phyloP scores from a whole-genome alignment of 2,888 invertebrate genomes.

The Celastrina argiolus region DNA sequence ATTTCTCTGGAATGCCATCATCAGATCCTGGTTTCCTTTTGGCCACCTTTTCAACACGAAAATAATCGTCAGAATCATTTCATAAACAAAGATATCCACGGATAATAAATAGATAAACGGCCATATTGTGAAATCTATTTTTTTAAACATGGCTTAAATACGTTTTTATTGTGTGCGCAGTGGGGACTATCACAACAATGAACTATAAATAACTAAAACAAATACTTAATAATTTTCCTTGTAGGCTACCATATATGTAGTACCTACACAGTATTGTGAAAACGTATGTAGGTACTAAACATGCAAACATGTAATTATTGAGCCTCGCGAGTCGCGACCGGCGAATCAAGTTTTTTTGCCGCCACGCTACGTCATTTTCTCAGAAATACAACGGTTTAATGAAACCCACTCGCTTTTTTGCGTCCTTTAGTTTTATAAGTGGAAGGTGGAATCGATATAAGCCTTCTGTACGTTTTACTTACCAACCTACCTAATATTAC shows the following conservation, averaged over 20 bases:
- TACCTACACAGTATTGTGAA: too few species aligned
- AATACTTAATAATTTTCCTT: constrained; percentile 2
- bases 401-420: neutral
- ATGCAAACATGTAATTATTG: neutral
- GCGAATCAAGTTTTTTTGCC: neutral
- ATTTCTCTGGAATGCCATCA: too few species aligned
- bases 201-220: neutral
- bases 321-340: neutral
- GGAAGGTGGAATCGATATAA: neutral
- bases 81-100: too few species aligned
- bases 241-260: neutral
- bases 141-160: too few species aligned
- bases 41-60: too few species aligned
- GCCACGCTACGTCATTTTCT: neutral
- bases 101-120: too few species aligned
- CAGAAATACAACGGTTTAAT: neutral
- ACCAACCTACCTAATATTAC: neutral
- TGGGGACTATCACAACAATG: too few species aligned
- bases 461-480: neutral
- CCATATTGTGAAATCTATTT: too few species aligned
- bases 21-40: too few species aligned
- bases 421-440: neutral
- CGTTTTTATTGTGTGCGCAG: too few species aligned
- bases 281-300: neutral
- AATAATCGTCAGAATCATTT: too few species aligned